Evolutionary conservation across 2,797 vertebrate species (phyloP).

Genomic region (Rhinoraja longicauda): DNA sequence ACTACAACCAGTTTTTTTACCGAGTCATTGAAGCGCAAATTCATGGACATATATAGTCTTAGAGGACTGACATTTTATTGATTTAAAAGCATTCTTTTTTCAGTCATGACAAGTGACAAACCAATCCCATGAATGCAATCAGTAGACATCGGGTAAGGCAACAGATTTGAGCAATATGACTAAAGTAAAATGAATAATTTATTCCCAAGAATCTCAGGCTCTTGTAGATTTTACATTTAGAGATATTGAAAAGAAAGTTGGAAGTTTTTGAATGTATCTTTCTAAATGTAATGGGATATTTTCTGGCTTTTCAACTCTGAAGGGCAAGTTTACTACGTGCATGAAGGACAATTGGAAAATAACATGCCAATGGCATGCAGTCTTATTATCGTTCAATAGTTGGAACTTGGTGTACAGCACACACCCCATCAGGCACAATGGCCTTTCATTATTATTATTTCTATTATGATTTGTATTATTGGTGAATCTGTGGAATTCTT

Average conservation of each 20-base stretch:
- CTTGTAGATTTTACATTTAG: background rate
- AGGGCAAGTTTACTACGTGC: background rate
- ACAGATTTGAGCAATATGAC: background rate
- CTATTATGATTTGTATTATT: no score
- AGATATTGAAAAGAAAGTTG: background rate
- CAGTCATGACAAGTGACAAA: background rate
- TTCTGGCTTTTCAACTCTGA: background rate
- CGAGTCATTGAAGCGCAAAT: background rate
- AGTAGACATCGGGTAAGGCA: background rate
- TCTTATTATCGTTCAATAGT: background rate
- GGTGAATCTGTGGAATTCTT: no score
- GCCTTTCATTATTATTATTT: background rate
- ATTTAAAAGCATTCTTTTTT: background rate
- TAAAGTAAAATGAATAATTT: background rate
- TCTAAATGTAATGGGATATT: background rate
- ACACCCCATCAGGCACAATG: background rate
- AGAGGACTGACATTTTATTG: background rate
- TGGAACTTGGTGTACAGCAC: background rate
- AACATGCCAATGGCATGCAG: background rate
- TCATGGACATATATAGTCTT: background rate
- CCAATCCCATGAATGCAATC: background rate
- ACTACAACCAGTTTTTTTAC: background rate
- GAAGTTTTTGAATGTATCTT: constrained; percentile 1
- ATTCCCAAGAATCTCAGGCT: background rate
- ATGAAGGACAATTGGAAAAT: background rate